phyloP scores from a whole-genome alignment of 2,113 vertebrate species.

The Desmodus rotundus region DNA sequence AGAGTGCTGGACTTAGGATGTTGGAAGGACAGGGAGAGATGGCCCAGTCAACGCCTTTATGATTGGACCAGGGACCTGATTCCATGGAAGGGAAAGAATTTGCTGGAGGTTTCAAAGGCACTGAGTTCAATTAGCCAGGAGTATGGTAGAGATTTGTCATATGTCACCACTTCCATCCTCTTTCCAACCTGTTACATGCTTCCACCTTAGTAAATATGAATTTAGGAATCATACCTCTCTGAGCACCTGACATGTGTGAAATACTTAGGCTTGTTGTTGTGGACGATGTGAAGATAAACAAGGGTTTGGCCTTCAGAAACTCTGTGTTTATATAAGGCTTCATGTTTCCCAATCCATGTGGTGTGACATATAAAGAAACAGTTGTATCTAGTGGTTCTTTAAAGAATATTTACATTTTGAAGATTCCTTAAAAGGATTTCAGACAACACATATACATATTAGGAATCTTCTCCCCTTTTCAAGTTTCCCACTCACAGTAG shows the following conservation, averaged over 20 bases:
- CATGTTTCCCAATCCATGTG: slow-evolving; percentile 4
- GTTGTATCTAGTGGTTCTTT: background rate
- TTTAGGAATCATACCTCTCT: slow-evolving; percentile 4
- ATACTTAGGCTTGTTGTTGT: background rate
- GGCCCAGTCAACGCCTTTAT: background rate
- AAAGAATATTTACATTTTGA: slow-evolving; percentile 20
- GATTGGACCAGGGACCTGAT: background rate
- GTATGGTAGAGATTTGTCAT: background rate
- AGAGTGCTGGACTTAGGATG: background rate
- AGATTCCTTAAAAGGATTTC: background rate
- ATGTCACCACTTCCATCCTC: background rate
- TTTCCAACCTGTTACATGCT: background rate
- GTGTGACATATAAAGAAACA: slow-evolving; percentile 2
- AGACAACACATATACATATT: background rate
- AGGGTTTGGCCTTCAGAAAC: background rate
- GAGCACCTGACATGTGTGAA: background rate
- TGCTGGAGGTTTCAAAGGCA: background rate
- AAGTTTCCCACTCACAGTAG: background rate
- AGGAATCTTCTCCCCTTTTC: background rate
- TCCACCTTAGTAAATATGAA: slow-evolving; percentile 15
- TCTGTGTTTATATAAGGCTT: background rate
- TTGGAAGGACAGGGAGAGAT: background rate
- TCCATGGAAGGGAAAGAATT: background rate
- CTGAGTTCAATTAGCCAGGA: background rate
- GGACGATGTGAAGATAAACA: slow-evolving; percentile 41